Evolutionary conservation across 1,140 invertebrate genomes (phyloP).

Genomic region (Hylaeus anthracinus): DNA sequence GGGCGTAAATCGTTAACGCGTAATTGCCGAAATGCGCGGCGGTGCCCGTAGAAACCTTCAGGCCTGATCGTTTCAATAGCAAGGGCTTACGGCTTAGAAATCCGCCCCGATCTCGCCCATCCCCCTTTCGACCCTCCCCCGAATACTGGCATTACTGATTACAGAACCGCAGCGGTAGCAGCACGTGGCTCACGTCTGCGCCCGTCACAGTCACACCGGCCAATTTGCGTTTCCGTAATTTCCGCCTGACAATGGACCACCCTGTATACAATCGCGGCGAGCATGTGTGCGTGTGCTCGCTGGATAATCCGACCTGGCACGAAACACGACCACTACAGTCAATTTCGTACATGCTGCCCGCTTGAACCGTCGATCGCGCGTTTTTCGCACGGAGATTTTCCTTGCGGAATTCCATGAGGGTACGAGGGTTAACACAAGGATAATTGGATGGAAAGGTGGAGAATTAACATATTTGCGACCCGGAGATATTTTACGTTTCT

Average conservation of each 20-base stretch:
- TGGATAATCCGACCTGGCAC: slow-evolving; percentile 60
- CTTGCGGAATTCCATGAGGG: neutral
- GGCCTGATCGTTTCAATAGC: slow-evolving; percentile 64
- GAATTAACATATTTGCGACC: too few species aligned
- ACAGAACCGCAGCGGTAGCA: slow-evolving; percentile 74
- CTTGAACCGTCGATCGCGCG: neutral
- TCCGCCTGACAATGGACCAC: slow-evolving; percentile 73
- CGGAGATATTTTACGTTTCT: too few species aligned
- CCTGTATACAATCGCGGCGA: slow-evolving; percentile 36
- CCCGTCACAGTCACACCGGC: slow-evolving; percentile 79
- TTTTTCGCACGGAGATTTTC: neutral
- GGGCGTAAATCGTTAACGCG: slow-evolving; percentile 46
- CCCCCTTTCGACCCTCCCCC: slow-evolving; percentile 67
- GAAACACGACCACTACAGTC: slow-evolving; percentile 30
- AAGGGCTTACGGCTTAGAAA: slow-evolving; percentile 63
- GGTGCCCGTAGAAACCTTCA: slow-evolving; percentile 47
- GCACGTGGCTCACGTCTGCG: slow-evolving; percentile 78
- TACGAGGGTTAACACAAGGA: too few species aligned
- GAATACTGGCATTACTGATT: slow-evolving; percentile 78
- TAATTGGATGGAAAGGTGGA: too few species aligned
- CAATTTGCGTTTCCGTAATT: slow-evolving; percentile 81
- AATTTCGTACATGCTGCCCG: slow-evolving; percentile 39
- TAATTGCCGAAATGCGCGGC: slow-evolving; percentile 55
- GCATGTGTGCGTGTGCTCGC: slow-evolving; percentile 9
- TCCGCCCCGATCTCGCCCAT: slow-evolving; percentile 62